Percentiles rank a stretch among this genome's conserved stretches.
These are phyloP conservation scores for Bimastos eiseni DNA, from an alignment of 2,888 invertebrate genomes.

Conservation along the genomic window DNA sequence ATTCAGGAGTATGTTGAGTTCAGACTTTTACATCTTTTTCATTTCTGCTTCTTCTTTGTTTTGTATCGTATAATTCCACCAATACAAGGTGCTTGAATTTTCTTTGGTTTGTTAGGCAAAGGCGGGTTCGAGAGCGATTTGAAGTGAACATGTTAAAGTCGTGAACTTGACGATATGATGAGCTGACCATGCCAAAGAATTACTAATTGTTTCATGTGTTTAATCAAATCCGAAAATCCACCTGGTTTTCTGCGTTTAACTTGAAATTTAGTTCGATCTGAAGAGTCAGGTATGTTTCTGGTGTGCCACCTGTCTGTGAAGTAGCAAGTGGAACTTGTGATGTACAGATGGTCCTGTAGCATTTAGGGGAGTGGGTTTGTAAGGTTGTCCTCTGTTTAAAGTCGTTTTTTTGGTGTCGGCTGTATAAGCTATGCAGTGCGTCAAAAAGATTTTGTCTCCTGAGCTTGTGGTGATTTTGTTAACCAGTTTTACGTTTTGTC, in stretches of 20 bases:
- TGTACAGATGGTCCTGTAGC: background rate
- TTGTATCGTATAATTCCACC: background rate
- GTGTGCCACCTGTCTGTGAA: background rate
- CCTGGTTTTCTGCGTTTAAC: background rate
- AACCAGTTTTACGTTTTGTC: background rate
- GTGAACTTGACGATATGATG: background rate
- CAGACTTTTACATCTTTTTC: background rate
- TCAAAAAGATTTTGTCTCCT: background rate
- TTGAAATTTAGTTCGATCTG: background rate
- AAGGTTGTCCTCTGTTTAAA: background rate
- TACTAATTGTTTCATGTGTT: background rate
- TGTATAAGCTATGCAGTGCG: background rate
- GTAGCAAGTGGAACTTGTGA: background rate
- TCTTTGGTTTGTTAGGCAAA: background rate
- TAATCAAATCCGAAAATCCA: background rate
- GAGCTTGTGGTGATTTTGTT: background rate
- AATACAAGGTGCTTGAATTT: background rate
- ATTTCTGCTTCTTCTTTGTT: background rate
- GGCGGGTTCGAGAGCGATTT: background rate
- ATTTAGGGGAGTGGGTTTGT: background rate
- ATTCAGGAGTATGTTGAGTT: background rate
- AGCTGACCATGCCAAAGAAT: background rate
- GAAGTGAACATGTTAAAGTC: background rate
- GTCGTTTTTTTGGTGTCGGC: background rate
- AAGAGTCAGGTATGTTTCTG: background rate